Evolutionary conservation across 2,888 invertebrate genomes (phyloP).

Genomic region (Cordilura impudica): DNA sequence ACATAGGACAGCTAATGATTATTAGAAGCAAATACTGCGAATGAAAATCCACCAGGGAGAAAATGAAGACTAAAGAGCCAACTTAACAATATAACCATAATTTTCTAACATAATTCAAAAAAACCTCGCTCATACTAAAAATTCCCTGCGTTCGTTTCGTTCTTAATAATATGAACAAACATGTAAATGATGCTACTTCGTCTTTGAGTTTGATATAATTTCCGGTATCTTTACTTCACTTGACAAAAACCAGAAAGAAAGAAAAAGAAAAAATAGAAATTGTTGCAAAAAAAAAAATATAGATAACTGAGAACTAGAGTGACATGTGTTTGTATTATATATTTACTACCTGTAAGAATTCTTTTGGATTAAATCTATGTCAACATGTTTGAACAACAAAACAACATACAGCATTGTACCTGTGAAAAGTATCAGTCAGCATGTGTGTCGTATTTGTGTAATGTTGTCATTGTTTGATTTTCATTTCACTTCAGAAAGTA

Average conservation of each 20-base stretch:
- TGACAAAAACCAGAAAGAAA: slow-evolving; percentile 2
- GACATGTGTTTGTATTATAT: background rate
- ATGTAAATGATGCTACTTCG: slow-evolving; percentile 27
- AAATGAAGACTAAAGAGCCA: slow-evolving; percentile 9
- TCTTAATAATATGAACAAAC: slow-evolving; percentile 10
- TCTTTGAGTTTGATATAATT: slow-evolving; percentile 38
- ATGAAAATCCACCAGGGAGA: slow-evolving; percentile 4
- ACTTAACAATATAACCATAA: slow-evolving; percentile 13
- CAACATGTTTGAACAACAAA: background rate
- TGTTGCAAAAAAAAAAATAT: background rate
- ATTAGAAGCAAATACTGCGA: slow-evolving; percentile 20
- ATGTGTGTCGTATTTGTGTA: background rate
- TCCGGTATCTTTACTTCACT: slow-evolving; percentile 48
- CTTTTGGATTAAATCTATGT: background rate
- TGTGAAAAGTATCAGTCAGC: too few relatives aligned
- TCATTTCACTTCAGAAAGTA: slow-evolving; percentile 12
- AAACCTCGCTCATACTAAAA: background rate
- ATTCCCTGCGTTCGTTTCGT: background rate
- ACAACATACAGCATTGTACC: too few relatives aligned
- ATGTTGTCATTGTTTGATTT: slow-evolving; percentile 22
- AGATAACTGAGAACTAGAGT: background rate
- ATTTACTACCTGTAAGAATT: background rate
- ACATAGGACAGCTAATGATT: slow-evolving; percentile 50
- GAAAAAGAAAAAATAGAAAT: background rate
- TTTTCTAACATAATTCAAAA: too few relatives aligned